Conservation (phyloP, 1,140 invertebrate genomes). For the Pseudachorutes palmiensis region DNA sequence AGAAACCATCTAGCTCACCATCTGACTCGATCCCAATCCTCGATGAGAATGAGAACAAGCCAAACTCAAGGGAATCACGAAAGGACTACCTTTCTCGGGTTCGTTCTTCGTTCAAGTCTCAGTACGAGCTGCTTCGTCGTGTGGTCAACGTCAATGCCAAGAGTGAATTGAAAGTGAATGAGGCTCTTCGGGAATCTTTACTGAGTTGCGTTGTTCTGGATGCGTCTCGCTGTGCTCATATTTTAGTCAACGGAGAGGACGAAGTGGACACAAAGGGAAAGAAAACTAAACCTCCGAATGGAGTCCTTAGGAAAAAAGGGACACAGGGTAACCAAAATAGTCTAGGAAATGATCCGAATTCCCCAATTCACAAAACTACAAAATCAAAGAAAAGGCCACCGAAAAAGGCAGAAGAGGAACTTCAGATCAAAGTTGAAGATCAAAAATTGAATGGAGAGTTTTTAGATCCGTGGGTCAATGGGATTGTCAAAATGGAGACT, state of each 20-base stretch:
- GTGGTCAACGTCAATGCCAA: constrained; percentile 25
- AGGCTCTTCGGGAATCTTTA: constrained; percentile 25
- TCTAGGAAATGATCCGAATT: too few species aligned
- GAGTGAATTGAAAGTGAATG: constrained; percentile 21
- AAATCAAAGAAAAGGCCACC: too few species aligned
- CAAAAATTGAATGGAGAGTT: too few species aligned
- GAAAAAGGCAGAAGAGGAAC: too few species aligned
- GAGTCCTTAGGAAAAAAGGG: too few species aligned
- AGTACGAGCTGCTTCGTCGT: constrained; percentile 28
- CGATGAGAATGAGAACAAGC: not conserved
- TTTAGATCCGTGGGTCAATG: too few species aligned
- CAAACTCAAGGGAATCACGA: not conserved
- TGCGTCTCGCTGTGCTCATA: constrained; percentile 28
- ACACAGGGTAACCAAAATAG: too few species aligned
- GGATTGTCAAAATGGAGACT: too few species aligned
- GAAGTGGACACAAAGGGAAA: not conserved
- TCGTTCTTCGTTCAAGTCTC: constrained; percentile 25
- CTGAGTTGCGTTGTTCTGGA: constrained; percentile 21
- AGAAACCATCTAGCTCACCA: too few species aligned
- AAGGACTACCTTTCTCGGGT: constrained; percentile 30
- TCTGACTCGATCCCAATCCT: too few species aligned
- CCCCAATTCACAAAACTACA: too few species aligned
- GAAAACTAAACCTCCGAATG: not conserved
- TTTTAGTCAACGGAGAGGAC: constrained; percentile 22
- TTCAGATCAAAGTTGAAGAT: too few species aligned